phyloP scores from a whole-genome alignment of 2,113 vertebrate genomes.

The Sisor rabdophorus region DNA sequence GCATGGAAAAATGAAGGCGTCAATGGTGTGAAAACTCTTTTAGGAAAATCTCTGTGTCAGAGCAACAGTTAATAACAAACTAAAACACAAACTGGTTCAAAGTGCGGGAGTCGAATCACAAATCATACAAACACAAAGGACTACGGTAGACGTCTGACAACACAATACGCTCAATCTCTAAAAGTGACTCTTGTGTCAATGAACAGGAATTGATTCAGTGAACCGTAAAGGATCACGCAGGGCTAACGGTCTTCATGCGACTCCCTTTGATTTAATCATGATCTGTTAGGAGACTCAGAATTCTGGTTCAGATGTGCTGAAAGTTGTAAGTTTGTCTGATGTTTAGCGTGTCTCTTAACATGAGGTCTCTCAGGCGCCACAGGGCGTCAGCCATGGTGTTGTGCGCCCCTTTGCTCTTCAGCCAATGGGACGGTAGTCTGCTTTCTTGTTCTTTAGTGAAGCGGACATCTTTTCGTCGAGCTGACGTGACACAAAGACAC shows the following conservation, averaged over 20 bases:
- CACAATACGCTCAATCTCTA: slow-evolving; percentile 56
- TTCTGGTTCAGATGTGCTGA: slow-evolving; percentile 70
- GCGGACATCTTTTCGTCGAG: slow-evolving; percentile 87
- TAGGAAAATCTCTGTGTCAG: slow-evolving; percentile 46
- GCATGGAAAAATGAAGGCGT: slow-evolving; percentile 23
- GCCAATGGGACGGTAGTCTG: slow-evolving; percentile 91
- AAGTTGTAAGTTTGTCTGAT: slow-evolving; percentile 89
- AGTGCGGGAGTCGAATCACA: slow-evolving; percentile 59
- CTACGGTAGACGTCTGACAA: slow-evolving; percentile 49
- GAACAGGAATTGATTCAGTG: slow-evolving; percentile 56
- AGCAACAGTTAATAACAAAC: slow-evolving; percentile 44
- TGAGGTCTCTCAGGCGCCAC: slow-evolving; percentile 94
- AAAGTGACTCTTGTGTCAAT: slow-evolving; percentile 59
- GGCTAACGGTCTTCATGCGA: neutral
- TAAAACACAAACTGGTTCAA: slow-evolving; percentile 53
- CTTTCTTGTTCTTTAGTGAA: slow-evolving; percentile 96
- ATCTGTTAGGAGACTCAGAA: neutral
- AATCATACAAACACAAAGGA: slow-evolving; percentile 48
- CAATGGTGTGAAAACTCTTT: slow-evolving; percentile 33
- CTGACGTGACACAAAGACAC: slow-evolving; percentile 58
- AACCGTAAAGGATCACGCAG: neutral
- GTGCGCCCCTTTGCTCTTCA: slow-evolving; percentile 97
- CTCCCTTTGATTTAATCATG: neutral
- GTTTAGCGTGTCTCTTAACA: slow-evolving; percentile 93
- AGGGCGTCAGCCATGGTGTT: slow-evolving; percentile 96